Conservation (phyloP, 1,140 invertebrate genomes). For the Mya arenaria region DNA sequence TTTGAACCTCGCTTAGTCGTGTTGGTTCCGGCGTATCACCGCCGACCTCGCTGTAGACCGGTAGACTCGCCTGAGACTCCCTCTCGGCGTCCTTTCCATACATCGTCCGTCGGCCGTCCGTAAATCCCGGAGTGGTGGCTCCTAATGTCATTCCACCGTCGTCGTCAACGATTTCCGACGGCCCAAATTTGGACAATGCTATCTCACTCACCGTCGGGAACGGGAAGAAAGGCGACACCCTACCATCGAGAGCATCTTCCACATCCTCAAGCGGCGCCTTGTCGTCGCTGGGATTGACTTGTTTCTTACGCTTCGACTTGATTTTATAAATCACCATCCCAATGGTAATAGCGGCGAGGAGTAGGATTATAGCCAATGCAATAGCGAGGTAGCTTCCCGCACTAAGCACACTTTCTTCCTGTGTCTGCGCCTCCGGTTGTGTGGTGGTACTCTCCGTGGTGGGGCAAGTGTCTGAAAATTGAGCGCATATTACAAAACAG, state of each 20-base stretch:
- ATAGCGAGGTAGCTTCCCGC: slow-evolving; percentile 49
- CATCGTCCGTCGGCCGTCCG: slow-evolving; percentile 42
- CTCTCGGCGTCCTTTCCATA: slow-evolving; percentile 46
- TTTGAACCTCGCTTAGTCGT: slow-evolving; percentile 51
- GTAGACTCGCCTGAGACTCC: slow-evolving; percentile 55
- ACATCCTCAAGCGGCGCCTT: slow-evolving; percentile 47
- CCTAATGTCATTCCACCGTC: slow-evolving; percentile 58
- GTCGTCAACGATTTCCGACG: slow-evolving; percentile 55
- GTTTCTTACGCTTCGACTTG: slow-evolving; percentile 41
- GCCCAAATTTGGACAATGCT: slow-evolving; percentile 57
- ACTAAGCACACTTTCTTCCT: slow-evolving; percentile 40
- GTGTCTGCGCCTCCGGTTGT: neutral
- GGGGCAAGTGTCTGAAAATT: slow-evolving; percentile 19
- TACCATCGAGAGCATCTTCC: slow-evolving; percentile 27
- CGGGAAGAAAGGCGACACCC: slow-evolving; percentile 55
- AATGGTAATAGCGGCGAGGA: slow-evolving; percentile 16
- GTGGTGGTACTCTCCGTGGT: neutral
- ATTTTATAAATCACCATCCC: slow-evolving; percentile 44
- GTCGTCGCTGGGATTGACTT: slow-evolving; percentile 39
- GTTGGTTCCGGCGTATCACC: slow-evolving; percentile 60
- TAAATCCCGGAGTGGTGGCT: slow-evolving; percentile 56
- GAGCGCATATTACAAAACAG: no score
- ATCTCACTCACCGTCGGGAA: slow-evolving; percentile 63
- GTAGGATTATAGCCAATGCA: slow-evolving; percentile 21
- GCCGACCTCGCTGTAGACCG: slow-evolving; percentile 58